Evolutionary conservation across 2,797 vertebrate genomes (phyloP).

Genomic region (Phataginus tricuspis): DNA sequence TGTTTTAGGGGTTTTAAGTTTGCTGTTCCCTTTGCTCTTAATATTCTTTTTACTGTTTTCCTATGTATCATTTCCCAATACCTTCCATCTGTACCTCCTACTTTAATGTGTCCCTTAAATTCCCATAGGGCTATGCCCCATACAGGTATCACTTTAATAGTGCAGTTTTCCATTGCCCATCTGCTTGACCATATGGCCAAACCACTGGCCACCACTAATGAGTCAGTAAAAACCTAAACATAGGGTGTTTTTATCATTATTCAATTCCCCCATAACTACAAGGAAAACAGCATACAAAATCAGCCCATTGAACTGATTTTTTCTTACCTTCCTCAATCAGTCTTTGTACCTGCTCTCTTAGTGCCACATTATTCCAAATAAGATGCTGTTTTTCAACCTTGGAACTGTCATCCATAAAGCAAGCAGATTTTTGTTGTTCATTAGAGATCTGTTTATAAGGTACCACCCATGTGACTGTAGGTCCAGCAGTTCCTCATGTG

Average conservation of each 20-base stretch:
- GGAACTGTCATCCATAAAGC: not conserved
- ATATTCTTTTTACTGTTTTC: not conserved
- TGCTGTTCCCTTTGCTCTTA: not conserved
- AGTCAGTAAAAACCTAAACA: not conserved
- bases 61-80: not conserved
- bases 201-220: not conserved
- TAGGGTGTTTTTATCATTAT: not conserved
- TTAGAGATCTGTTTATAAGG: not conserved
- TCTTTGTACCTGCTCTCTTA: not conserved
- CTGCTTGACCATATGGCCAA: not conserved
- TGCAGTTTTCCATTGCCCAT: not conserved
- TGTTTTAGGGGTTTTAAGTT: constrained; percentile 1
- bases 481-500: not conserved
- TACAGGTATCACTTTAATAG: not conserved
- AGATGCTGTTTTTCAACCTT: not conserved
- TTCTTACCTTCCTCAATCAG: not conserved
- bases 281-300: not conserved
- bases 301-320: not conserved
- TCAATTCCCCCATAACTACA: not conserved
- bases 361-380: not conserved
- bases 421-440: not conserved
- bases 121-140: not conserved
- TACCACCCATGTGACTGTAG: not conserved
- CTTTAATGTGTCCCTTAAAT: not conserved
- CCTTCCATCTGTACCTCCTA: not conserved